Conservation (phyloP, 2,888 invertebrate genomes). For the Eupithecia centaureata region DNA sequence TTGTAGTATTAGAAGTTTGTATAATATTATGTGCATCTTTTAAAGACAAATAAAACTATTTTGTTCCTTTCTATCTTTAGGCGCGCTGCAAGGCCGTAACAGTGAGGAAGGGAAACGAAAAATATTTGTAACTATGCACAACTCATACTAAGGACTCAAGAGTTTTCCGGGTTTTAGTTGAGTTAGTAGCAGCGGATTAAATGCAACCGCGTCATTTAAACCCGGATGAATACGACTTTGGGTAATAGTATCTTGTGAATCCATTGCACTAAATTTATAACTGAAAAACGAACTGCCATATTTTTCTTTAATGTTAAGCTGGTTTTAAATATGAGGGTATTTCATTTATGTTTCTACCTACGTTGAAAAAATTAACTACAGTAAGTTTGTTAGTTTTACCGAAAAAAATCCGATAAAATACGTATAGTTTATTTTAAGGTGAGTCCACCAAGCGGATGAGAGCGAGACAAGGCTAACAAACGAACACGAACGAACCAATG, state of each 20-base stretch:
- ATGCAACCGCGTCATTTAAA: conserved; percentile 51
- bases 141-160: neutral
- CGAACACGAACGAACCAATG: no score
- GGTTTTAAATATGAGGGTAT: neutral
- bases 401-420: neutral
- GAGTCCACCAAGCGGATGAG: no score
- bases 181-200: conserved; percentile 64
- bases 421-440: neutral
- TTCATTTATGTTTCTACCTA: no score
- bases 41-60: no score
- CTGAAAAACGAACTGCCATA: neutral
- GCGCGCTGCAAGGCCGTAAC: neutral
- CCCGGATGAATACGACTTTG: conserved; percentile 40
- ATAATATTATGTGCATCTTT: no score
- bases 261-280: neutral
- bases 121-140: neutral
- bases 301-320: neutral
- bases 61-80: neutral
- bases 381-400: no score
- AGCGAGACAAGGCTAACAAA: no score
- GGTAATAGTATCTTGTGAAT: neutral
- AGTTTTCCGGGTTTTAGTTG: conserved; percentile 40
- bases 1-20: no score
- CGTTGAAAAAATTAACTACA: no score
- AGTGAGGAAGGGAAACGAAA: neutral